phyloP scores from a whole-genome alignment of 2,888 invertebrate species.

The Ctena decussata region DNA sequence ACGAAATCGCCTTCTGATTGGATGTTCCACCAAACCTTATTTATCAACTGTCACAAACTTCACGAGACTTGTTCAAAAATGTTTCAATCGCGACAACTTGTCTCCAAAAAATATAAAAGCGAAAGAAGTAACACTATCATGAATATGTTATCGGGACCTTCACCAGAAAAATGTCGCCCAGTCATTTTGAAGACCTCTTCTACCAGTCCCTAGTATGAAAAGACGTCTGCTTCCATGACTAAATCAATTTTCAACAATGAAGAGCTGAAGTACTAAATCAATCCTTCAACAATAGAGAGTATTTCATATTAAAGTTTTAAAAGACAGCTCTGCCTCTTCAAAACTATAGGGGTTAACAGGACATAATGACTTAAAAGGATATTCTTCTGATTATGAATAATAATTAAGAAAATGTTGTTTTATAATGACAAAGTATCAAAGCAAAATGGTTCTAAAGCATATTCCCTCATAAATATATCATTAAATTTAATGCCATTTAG shows the following conservation, averaged over 20 bases:
- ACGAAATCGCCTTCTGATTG: slow-evolving; percentile 12
- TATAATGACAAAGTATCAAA: not conserved
- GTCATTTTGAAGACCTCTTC: slow-evolving; percentile 29
- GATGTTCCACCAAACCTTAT: slow-evolving; percentile 2
- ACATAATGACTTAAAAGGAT: slow-evolving; percentile 1
- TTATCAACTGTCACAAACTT: slow-evolving; percentile 20
- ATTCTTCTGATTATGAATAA: not conserved
- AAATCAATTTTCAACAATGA: slow-evolving; percentile 39
- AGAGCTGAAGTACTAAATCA: slow-evolving; percentile 36
- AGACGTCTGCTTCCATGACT: slow-evolving; percentile 30
- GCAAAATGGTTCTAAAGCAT: not conserved
- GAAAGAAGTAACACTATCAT: slow-evolving; percentile 3
- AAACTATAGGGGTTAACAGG: not conserved
- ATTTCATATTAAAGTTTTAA: not conserved
- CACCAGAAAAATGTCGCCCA: slow-evolving; percentile 47
- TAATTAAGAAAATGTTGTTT: not conserved
- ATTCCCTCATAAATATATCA: not conserved
- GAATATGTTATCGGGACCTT: slow-evolving; percentile 7
- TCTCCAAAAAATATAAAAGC: slow-evolving; percentile 13
- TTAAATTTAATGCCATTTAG: not conserved
- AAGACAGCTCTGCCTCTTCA: not conserved
- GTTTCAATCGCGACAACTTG: not conserved
- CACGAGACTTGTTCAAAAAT: slow-evolving; percentile 16
- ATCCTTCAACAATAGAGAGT: slow-evolving; percentile 34
- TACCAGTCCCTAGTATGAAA: slow-evolving; percentile 18